A percentile compares a stretch with the other conserved stretches of the same genome.
Evolutionary conservation across 2,888 invertebrate genomes (phyloP).

Genomic region (Sepioteuthis lessoniana): DNA sequence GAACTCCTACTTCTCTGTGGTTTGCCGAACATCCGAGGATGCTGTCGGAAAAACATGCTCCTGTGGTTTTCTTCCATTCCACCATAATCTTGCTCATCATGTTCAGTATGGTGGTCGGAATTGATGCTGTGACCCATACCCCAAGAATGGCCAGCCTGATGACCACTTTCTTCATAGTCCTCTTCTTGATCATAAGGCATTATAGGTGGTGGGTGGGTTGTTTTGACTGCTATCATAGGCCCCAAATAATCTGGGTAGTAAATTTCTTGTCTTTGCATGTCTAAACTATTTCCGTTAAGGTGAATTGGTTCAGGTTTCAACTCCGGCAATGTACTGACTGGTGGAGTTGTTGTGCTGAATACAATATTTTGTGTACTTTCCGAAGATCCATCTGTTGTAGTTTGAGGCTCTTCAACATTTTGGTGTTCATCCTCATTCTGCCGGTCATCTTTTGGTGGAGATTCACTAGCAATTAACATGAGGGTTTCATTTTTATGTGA

Average conservation of each 20-base stretch:
- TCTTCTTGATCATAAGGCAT: background rate
- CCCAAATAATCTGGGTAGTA: constrained; percentile 6
- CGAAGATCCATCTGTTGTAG: background rate
- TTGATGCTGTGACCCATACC: background rate
- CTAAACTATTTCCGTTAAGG: background rate
- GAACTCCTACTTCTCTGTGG: background rate
- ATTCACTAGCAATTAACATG: background rate
- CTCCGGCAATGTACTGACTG: background rate
- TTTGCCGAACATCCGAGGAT: background rate
- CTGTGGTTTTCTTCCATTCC: background rate
- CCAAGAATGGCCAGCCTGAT: constrained; percentile 41
- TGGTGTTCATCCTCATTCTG: background rate
- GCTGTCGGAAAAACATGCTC: background rate
- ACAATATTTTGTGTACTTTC: background rate
- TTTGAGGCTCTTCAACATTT: background rate
- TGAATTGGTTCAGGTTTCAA: background rate
- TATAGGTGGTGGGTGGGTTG: background rate
- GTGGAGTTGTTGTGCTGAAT: background rate
- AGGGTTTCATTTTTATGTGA: background rate
- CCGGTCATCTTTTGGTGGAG: background rate
- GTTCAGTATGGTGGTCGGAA: background rate
- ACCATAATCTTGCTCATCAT: background rate
- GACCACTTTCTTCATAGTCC: constrained; percentile 15
- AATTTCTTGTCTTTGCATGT: background rate
- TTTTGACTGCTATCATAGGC: background rate